Percentiles rank a stretch among this genome's conserved stretches.
Conservation (phyloP, 2,888 invertebrate species). For the Thymelicus sylvestris region DNA sequence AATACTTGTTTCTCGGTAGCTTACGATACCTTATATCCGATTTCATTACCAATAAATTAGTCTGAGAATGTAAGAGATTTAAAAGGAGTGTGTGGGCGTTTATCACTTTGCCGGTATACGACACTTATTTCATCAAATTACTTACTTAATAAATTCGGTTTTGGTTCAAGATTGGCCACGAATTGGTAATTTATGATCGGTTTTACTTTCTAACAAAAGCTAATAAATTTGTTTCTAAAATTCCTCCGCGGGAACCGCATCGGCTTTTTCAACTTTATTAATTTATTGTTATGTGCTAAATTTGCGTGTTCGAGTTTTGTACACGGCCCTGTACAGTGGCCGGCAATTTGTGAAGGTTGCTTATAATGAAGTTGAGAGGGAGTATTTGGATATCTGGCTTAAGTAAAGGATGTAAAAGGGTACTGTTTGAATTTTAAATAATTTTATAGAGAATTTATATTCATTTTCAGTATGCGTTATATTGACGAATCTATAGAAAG, state of each 20-base stretch:
- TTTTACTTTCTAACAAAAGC: slow-evolving; percentile 68
- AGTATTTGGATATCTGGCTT: not conserved
- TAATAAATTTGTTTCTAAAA: slow-evolving; percentile 66
- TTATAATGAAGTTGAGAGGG: slow-evolving; percentile 1
- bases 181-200: slow-evolving; percentile 72
- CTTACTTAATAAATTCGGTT: slow-evolving; percentile 65
- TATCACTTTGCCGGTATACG: slow-evolving; percentile 32
- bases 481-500: too few species aligned
- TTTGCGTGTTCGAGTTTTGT: slow-evolving; percentile 53
- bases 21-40: too few species aligned
- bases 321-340: slow-evolving; percentile 27
- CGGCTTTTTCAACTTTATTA: slow-evolving; percentile 58
- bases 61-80: too few species aligned
- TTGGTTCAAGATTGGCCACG: slow-evolving; percentile 63
- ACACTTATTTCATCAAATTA: slow-evolving; percentile 63
- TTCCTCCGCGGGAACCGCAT: slow-evolving; percentile 55
- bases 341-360: slow-evolving; percentile 23
- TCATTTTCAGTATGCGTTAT: not conserved
- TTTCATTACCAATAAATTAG: too few species aligned
- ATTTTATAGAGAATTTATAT: not conserved
- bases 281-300: slow-evolving; percentile 58
- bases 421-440: slow-evolving; percentile 1
- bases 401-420: not conserved
- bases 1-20: too few species aligned
- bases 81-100: slow-evolving; percentile 7